Evolutionary conservation across 2,888 invertebrate species (phyloP), one percentile per base, ranked within the genome.

Genomic region (Eupithecia dodoneata): DNA sequence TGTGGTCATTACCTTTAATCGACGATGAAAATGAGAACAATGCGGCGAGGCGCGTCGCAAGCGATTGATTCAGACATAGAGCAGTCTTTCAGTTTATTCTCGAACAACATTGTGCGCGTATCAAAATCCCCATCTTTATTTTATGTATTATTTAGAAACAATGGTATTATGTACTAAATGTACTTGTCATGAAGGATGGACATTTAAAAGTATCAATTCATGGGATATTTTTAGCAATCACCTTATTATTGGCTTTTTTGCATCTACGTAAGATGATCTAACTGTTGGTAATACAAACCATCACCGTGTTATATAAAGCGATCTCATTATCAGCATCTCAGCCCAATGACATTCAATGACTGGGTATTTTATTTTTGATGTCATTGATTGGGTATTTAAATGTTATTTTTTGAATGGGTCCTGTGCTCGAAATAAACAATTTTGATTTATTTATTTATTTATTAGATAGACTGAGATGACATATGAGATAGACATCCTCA

Each of bases 1-100:
- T 90, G 90, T 87, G 89, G 88, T 89, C 91, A 90, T 94, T 94
- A 92, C 81, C 82, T 90, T 91, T 93, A 91, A 92, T 92, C 88
- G 89, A 79, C 83, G 84, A 86, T 86, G 84, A 86, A 88, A 91
- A 89, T 82, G 90, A 91, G 92, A 92, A 93, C 93, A 93, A 93
- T 92, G 88, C 82, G 83, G 77, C 82, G 83, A 78, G 86, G 87
- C 86, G 85, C 85, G 86, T 85, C 83, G 85, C 85, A 83, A 84
- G 87, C 87, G 92, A 91, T 92, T 92, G 92, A 93, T 93, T 91
- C 90, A 92, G 91, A 91, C 91, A 86, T 87, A 87, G 85, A 82
- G 87, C 88, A 86, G 47, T 66, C 74, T 71, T 71, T 71, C 55
- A 47, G 66, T 47, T 66, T 71, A 71, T 42, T 69, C 55, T 47